Conservation (phyloP, 1,140 invertebrate species). For the Drosophila novamexicana region DNA sequence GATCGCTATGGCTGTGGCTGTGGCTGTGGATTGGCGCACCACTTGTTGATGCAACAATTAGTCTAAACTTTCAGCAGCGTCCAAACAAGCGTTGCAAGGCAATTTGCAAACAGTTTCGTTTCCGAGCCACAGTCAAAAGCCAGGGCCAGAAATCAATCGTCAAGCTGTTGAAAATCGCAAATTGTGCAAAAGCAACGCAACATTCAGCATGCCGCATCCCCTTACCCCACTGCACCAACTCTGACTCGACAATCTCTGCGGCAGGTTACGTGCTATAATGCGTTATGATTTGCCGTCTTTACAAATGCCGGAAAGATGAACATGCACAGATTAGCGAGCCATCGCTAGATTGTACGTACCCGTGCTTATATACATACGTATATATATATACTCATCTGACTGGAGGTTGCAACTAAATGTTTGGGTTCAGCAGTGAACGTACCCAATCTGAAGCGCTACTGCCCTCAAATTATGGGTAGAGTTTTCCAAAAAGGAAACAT, state of each 20-base stretch:
- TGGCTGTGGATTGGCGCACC: conserved; percentile 33
- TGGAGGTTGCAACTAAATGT: not conserved
- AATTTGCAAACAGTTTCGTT: conserved; percentile 60
- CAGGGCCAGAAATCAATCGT: conserved; percentile 70
- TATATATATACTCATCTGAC: not conserved
- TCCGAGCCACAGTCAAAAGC: conserved; percentile 34
- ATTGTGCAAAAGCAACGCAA: conserved; percentile 69
- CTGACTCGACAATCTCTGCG: conserved; percentile 26
- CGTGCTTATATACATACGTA: not conserved
- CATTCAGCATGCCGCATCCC: conserved; percentile 26
- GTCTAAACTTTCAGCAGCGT: conserved; percentile 69
- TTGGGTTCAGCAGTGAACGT: not conserved
- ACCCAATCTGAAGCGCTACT: not conserved
- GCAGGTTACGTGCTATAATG: conserved; percentile 57
- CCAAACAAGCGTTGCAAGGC: conserved; percentile 62
- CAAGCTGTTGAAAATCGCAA: conserved; percentile 78
- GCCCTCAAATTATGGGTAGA: too few relatives aligned
- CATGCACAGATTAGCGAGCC: conserved; percentile 54
- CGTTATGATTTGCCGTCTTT: conserved; percentile 71
- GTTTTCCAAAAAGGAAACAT: too few relatives aligned
- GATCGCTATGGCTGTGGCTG: not conserved
- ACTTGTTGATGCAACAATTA: conserved; percentile 77
- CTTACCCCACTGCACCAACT: conserved; percentile 9
- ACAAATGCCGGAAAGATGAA: conserved; percentile 76
- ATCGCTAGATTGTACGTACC: conserved; percentile 5